Evolutionary conservation across 2,113 vertebrate genomes (phyloP), one percentile per base, ranked within the genome.

Genomic region (Muscicapa adusta): DNA sequence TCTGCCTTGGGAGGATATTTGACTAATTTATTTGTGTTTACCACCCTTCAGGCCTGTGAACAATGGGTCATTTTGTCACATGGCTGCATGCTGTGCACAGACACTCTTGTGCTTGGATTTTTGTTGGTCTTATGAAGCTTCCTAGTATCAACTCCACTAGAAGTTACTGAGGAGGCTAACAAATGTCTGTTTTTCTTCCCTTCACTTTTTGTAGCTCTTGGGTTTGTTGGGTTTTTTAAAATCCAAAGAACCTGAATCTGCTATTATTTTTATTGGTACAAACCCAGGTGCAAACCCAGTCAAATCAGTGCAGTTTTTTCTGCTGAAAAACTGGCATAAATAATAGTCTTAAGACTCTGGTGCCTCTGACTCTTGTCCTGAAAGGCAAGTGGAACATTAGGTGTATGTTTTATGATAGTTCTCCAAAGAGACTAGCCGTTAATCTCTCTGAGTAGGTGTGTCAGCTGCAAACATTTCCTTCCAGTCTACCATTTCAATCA

Each of bases 401-500:
- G 93, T 90, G 88, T 90, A 84, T 93, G 94, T 97, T 96, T 96
- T 96, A 95, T 95, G 93, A 97, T 96, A 95, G 90, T 48, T 96
- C 95, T 96, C 94, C 92, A 94, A 95, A 95, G 96, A 96, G 96
- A 77, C 94, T 86, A 86, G 88, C 95, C 26, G 91, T 96, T 97
- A 97, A 97, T 97, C 96, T 97, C 94, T 89, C 91, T 3, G 93
- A 95, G 94, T 97, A 95, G 97, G 97, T 96, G 96, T 97, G 97
- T 96, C 96, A 94, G 94, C 94, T 95, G 94, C 93, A 96, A 97
- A 96, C 94, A 97, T 97, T 97, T 97, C 96, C 97, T 97, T 95
- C 95, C 96, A 96, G 94, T 96, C 96, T 97, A 95, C 93, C 92
- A 93, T 97, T 97, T 97, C 97, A 97, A 96, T 97, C 94, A 95